Percentiles rank a stretch among this genome's conserved stretches.
Evolutionary conservation across 2,113 vertebrate species (phyloP).

Genomic region (Otus sunia): DNA sequence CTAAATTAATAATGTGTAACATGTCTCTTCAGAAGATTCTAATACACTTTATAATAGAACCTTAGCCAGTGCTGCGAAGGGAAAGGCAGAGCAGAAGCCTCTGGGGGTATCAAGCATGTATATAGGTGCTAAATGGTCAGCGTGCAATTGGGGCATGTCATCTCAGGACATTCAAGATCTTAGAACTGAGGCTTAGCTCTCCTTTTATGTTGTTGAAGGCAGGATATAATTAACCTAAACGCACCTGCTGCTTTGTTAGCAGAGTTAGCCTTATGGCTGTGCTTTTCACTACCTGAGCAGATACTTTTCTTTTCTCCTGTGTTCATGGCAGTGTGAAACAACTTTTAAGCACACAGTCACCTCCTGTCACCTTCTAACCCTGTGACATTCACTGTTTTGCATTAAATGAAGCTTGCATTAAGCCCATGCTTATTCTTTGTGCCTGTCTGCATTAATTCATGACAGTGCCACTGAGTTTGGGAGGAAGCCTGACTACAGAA

Average conservation of each 20-base stretch:
- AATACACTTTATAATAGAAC: neutral
- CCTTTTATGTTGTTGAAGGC: neutral
- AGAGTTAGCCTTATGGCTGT: neutral
- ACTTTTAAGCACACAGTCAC: neutral
- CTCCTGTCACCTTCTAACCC: neutral
- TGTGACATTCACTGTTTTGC: neutral
- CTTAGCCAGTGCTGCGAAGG: neutral
- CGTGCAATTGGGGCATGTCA: neutral
- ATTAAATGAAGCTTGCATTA: neutral
- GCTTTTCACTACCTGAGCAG: neutral
- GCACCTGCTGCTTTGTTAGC: neutral
- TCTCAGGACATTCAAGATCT: neutral
- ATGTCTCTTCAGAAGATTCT: neutral
- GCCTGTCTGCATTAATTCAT: neutral
- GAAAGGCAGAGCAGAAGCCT: neutral
- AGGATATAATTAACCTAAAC: neutral
- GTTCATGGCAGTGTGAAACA: neutral
- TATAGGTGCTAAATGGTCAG: neutral
- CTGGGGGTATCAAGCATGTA: neutral
- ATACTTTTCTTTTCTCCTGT: neutral
- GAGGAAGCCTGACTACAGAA: neutral
- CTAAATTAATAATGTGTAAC: neutral
- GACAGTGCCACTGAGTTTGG: neutral
- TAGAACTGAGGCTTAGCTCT: neutral
- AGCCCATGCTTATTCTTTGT: neutral